Base-by-base conservation (phyloP, 2,888 invertebrate genomes). In the Conistra vaccinii region DNA sequence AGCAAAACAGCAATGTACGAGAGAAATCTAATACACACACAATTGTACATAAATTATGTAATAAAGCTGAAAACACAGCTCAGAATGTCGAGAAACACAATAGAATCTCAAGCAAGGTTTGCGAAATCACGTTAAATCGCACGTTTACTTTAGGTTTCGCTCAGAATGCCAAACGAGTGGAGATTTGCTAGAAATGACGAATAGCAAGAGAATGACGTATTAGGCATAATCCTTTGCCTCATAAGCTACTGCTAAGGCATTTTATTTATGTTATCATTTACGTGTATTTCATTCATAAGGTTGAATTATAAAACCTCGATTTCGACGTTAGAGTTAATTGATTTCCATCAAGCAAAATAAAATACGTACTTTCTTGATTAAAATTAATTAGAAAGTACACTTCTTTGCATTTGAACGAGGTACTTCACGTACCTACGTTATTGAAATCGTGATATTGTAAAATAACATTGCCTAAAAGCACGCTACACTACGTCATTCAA, bases 31-130 rank as follows among this genome's bases (percentile, higher is more conserved):
- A 53, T 68, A 51, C 32, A 10, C 39, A 32, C 58, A 68, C 62
- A 74, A 62, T 58, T 57, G 62, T 79, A 70, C 39, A 65, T 78
- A 67, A 69, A 73, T 73, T 66, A 74, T 26, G 53, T 57, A 66
- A 66, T 62, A 65, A 26, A 57, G 51, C 65, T 53, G 55, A 60
- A 72, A 76, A 73, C 69, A 73, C 39, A 45, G 57, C 20, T 68
- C 60, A 48, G 55, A 76, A 79, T 53, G 48, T 62, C 12, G 57
- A 53, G 35, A 42, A 42, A 42, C 42, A 39, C 39, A 42, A 42
- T 67, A 48, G 55, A 76, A 77, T 57, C 53, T 65, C 12, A 53
- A 57, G 35, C 42, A 65, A 48, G 29, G 68, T 78, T 74, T 76
- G 63, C 61, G 53, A 35, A 76, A 76, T 65, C 39, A 68, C 58